Conservation (phyloP, 2,888 invertebrate genomes). For the Metallyticus violacea region DNA sequence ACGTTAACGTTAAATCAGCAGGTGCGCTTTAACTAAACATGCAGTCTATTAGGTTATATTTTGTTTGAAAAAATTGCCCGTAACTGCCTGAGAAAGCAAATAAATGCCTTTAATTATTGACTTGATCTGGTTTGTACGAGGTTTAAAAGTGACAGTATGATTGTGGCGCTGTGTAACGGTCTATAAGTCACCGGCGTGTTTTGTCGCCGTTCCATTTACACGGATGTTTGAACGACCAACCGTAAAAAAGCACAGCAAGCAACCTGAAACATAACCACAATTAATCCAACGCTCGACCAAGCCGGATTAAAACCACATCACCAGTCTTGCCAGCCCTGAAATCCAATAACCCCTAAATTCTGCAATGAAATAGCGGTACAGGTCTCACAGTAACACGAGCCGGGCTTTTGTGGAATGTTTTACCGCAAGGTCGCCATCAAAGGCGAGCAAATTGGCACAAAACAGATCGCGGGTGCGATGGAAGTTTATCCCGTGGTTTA, state of each 20-base stretch:
- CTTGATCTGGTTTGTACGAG: too few species aligned
- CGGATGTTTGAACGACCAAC: not conserved
- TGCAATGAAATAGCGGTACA: not conserved
- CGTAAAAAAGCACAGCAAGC: not conserved
- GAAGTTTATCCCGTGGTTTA: too few species aligned
- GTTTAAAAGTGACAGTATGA: too few species aligned
- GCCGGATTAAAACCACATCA: not conserved
- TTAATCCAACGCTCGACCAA: not conserved
- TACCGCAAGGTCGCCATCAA: not conserved
- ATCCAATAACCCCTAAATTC: not conserved
- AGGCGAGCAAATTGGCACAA: not conserved
- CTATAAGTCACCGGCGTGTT: not conserved
- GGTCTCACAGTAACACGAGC: not conserved
- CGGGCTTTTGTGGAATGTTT: not conserved
- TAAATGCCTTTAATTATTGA: too few species aligned
- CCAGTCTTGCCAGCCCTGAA: not conserved
- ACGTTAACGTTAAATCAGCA: too few species aligned
- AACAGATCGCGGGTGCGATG: too few species aligned
- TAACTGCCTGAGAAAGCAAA: too few species aligned
- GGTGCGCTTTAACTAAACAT: too few species aligned
- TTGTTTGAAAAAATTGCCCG: too few species aligned
- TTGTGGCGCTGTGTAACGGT: too few species aligned
- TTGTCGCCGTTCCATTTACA: not conserved
- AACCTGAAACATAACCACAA: not conserved
- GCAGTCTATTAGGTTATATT: too few species aligned